phyloP scores from a whole-genome alignment of 2,888 invertebrate genomes.

The Zaprionus obscuricornis region DNA sequence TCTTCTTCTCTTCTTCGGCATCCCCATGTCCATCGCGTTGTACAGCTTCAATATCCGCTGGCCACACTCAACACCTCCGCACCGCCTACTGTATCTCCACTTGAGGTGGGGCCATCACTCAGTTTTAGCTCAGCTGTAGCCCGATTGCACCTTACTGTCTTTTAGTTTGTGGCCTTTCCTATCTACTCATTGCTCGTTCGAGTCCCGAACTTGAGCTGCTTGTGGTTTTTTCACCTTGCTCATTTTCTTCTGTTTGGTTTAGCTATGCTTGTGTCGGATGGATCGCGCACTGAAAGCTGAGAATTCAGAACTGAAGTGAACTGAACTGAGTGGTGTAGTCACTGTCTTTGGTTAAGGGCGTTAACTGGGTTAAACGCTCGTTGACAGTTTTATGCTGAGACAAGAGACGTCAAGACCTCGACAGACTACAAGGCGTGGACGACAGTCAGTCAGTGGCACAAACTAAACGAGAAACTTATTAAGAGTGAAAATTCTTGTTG shows the following conservation, averaged over 20 bases:
- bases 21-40: no score
- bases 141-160: constrained; percentile 49
- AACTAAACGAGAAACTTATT: constrained; percentile 69
- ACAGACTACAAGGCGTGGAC: constrained; percentile 43
- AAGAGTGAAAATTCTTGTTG: constrained; percentile 71
- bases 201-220: constrained; percentile 14
- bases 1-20: constrained; percentile 11
- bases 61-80: constrained; percentile 64
- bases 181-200: constrained; percentile 42
- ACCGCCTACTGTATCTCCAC: constrained; percentile 41
- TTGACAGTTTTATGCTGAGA: constrained; percentile 71
- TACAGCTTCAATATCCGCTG: constrained; percentile 60
- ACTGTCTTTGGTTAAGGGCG: constrained; percentile 61
- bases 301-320: constrained; percentile 6
- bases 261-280: constrained; percentile 49
- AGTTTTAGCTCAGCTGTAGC: constrained; percentile 35
- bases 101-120: constrained; percentile 64
- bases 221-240: constrained; percentile 65
- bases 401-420: constrained; percentile 30
- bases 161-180: constrained; percentile 52
- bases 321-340: constrained; percentile 10
- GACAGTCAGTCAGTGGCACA: constrained; percentile 72
- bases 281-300: constrained; percentile 25
- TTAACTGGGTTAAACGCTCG: constrained; percentile 73
- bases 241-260: constrained; percentile 22